Base-by-base conservation (phyloP, 2,113 vertebrate species). In the Phalacrocorax pelagicus region DNA sequence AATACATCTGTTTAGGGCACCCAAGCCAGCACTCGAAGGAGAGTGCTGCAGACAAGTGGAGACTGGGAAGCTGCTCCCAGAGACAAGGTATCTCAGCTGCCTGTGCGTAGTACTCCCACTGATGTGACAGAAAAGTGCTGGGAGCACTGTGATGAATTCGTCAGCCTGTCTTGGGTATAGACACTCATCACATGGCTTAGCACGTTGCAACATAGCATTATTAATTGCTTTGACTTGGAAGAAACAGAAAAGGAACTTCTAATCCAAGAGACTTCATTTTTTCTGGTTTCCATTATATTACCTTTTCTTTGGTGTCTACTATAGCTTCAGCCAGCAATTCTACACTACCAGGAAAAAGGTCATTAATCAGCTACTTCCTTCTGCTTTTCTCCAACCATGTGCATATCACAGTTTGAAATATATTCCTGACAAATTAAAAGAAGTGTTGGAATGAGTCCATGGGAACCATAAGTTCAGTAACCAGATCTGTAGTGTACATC, bases 391-490 rank as follows among this genome's bases (percentile, higher is more conserved):
- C 86, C 82, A 95, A 49, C 71, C 71, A 55, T 61, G 49, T 83
- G 75, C 54, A 69, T 52, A 34, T 61, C 86, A 49, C 51, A 72
- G 46, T 82, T 92, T 95, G 79, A 94, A 95, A 92, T 93, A 88
- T 40, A 80, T 70, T 75, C 79, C 49, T 36, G 36, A 80, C 65
- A 94, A 91, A 95, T 87, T 91, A 67, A 87, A 87, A 94, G 70
- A 89, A 91, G 47, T 81, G 74, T 80, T 96, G 96, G 87, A 94
- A 89, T 18, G 49, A 91, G 78, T 91, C 93, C 94, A 96, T 82
- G 87, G 78, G 92, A 97, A 96, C 94, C 78, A 49, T 57, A 82
- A 93, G 66, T 91, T 93, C 81, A 61, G 87, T 88, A 92, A 95
- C 84, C 69, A 82, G 84, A 92, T 95, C 70, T 67, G 40, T n/a